These are phyloP conservation scores for Tricholaema leucomelas DNA, from an alignment of 2,113 vertebrate species.

Conservation along the genomic window DNA sequence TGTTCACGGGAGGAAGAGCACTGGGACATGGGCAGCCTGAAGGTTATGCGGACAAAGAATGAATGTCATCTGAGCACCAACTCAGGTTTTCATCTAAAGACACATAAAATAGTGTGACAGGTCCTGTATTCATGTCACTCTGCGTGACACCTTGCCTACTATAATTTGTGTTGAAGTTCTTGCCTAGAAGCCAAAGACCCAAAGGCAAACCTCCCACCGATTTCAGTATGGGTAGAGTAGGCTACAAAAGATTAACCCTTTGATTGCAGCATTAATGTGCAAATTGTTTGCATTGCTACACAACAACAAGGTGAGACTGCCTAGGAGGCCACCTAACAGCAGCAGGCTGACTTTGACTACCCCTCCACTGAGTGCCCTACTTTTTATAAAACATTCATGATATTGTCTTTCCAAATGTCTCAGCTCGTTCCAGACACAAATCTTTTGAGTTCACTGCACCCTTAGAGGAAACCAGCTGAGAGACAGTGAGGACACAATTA, in stretches of 20 bases:
- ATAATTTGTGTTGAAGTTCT: not conserved
- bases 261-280: not conserved
- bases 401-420: conserved; percentile 24
- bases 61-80: not conserved
- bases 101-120: not conserved
- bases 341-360: not conserved
- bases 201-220: not conserved
- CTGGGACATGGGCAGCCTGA: not conserved
- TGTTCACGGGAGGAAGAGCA: not conserved
- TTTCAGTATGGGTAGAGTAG: not conserved
- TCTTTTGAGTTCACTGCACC: not conserved
- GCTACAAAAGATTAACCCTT: not conserved
- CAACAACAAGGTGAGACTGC: not conserved
- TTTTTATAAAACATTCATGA: not conserved
- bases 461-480: not conserved
- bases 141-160: not conserved
- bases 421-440: not conserved
- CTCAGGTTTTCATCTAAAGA: not conserved
- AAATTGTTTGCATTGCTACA: not conserved
- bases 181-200: not conserved
- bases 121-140: not conserved
- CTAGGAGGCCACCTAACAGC: not conserved
- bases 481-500: not conserved
- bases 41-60: not conserved
- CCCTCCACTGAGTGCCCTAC: not conserved